Base-by-base conservation (phyloP, 1,140 invertebrate species). In the Papilio glaucus region DNA sequence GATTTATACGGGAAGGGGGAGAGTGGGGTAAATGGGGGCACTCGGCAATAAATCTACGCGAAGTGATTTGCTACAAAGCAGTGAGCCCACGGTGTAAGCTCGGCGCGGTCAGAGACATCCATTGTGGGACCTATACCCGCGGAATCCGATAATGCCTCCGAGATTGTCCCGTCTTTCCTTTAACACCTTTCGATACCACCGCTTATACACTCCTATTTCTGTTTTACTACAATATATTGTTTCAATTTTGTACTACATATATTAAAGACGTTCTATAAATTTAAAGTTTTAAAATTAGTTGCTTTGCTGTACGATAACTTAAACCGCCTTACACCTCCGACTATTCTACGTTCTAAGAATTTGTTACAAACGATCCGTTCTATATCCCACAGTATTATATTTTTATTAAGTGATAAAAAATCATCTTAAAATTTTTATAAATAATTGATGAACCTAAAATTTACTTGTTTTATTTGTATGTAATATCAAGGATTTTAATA, bases 31-130 rank as follows among this genome's bases (percentile, higher is more conserved):
- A 57, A 87, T 76, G 80, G 85, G 87, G 88, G 87, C 84, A 89
- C 77, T 85, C 67, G 80, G 86, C 80, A 87, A 92, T 92, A 92
- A 92, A 92, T 92, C 86, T 90, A 81, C 73, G 73, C 77, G 81
- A 87, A 91, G 89, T 92, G 90, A 92, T 90, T 92, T 86, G 82
- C 83, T 91, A 92, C 89, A 91, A 92, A 92, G 88, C 86, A 91
- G 83, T 89, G 79, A 85, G 85, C 80, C 86, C 89, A 80, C 84
- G 77, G 78, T 76, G 80, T 92, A 92, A 92, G 88, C 88, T 84
- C 76, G 77, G 78, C 81, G 84, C 81, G 87, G 85, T 79, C 88
- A 85, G 84, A 82, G 85, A 90, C 88, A 90, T 90, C 87, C 80
- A 90, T 91, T 90, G 89, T 89, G 82, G 83, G 79, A 77, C 82